A percentile compares a stretch with the other conserved stretches of the same genome.
Conservation (phyloP, 2,888 invertebrate species). For the Ormyrus thymus region DNA sequence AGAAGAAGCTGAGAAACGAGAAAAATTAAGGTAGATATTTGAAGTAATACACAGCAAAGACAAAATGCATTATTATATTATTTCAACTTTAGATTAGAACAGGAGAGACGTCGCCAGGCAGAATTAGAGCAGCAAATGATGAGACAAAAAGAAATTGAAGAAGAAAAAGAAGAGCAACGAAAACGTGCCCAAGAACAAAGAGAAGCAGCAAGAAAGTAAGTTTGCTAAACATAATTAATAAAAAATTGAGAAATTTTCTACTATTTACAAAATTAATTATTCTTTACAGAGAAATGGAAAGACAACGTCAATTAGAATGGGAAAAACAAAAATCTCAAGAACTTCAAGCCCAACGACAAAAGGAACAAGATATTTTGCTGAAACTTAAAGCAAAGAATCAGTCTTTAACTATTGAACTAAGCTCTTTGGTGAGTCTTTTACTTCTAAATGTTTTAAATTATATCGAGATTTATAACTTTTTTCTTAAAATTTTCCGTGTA, state of each 20-base stretch:
- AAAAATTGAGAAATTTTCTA: conserved; percentile 13
- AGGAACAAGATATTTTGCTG: conserved; percentile 89
- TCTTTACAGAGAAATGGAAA: conserved; percentile 87
- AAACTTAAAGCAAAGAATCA: conserved; percentile 92
- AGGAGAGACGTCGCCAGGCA: conserved; percentile 87
- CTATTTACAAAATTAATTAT: conserved; percentile 12
- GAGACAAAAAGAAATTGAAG: conserved; percentile 86
- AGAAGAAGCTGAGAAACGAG: conserved; percentile 91
- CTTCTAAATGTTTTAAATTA: conserved; percentile 7
- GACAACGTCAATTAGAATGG: conserved; percentile 96
- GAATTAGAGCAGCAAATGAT: conserved; percentile 90
- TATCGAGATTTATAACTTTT: not conserved
- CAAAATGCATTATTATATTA: not conserved
- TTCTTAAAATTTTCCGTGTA: conserved; percentile 4
- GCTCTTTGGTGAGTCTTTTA: conserved; percentile 71
- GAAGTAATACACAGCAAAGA: conserved; percentile 9
- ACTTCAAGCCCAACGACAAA: conserved; percentile 88
- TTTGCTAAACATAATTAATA: not conserved
- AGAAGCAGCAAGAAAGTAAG: conserved; percentile 85
- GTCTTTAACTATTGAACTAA: conserved; percentile 86
- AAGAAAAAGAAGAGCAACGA: conserved; percentile 85
- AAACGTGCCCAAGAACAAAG: conserved; percentile 87
- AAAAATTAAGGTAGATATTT: conserved; percentile 81
- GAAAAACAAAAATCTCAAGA: conserved; percentile 93
- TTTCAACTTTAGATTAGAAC: conserved; percentile 76